These are phyloP conservation scores for Drosophila macrospina DNA, from an alignment of 2,888 invertebrate genomes.

Conservation along the genomic window DNA sequence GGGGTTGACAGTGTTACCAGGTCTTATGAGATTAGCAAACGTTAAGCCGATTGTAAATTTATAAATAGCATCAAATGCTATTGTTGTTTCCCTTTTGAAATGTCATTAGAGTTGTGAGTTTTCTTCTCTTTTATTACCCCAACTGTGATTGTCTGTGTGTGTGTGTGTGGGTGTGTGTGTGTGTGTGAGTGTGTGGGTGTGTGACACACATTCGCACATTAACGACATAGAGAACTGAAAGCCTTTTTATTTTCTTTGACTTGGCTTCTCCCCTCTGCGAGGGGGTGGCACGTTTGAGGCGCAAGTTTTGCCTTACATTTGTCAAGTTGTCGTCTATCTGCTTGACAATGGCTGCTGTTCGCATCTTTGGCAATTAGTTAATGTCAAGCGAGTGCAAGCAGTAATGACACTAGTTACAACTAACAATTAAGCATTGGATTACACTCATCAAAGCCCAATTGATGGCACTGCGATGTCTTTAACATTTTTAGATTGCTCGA, in stretches of 20 bases:
- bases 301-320: conserved; percentile 50
- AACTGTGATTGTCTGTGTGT: not conserved
- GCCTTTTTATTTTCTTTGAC: too few relatives aligned
- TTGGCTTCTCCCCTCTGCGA: not conserved
- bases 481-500: conserved; percentile 1
- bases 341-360: conserved; percentile 42
- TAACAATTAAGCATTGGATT: conserved; percentile 39
- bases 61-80: conserved; percentile 75
- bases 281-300: conserved; percentile 13
- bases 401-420: conserved; percentile 50
- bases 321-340: conserved; percentile 55
- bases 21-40: conserved; percentile 72
- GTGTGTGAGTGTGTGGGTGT: not conserved
- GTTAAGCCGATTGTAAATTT: conserved; percentile 74
- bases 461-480: not conserved
- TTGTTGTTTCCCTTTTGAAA: conserved; percentile 50
- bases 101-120: conserved; percentile 59
- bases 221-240: conserved; percentile 36
- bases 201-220: conserved; percentile 51
- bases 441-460: conserved; percentile 12
- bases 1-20: conserved; percentile 62
- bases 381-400: conserved; percentile 63
- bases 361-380: conserved; percentile 71
- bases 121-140: conserved; percentile 4
- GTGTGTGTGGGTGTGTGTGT: not conserved